Evolutionary conservation across 2,888 invertebrate species (phyloP).

Genomic region (Hedya salicella): DNA sequence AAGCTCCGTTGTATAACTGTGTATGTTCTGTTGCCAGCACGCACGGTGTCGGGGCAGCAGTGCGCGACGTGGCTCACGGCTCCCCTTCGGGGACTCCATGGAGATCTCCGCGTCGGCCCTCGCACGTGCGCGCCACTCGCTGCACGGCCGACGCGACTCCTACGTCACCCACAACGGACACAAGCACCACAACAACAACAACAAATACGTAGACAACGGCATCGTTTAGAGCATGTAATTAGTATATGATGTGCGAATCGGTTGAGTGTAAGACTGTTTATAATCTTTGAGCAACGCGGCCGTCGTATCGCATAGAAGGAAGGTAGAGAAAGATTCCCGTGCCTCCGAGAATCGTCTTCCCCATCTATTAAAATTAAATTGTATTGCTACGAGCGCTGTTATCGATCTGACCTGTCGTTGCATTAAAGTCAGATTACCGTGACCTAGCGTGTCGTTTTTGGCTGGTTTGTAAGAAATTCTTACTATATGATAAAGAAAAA

Average conservation of each 20-base stretch:
- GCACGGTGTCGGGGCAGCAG: constrained; percentile 66
- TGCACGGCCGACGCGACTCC: constrained; percentile 67
- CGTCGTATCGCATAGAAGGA: too few relatives aligned
- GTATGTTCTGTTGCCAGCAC: constrained; percentile 66
- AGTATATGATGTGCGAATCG: constrained; percentile 5
- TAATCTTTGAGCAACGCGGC: background rate
- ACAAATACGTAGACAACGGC: constrained; percentile 69
- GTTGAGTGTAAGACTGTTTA: too few relatives aligned
- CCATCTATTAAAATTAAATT: too few relatives aligned
- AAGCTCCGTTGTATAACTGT: too few relatives aligned
- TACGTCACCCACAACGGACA: constrained; percentile 65
- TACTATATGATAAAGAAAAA: too few relatives aligned
- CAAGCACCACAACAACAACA: constrained; percentile 72
- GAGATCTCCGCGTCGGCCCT: constrained; percentile 79
- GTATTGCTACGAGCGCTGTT: too few relatives aligned
- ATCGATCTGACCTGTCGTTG: too few relatives aligned
- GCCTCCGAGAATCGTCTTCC: too few relatives aligned
- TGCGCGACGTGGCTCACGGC: constrained; percentile 69
- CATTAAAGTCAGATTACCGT: too few relatives aligned
- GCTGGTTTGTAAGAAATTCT: too few relatives aligned
- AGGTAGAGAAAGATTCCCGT: too few relatives aligned
- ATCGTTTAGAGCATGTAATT: constrained; percentile 57
- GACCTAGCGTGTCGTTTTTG: too few relatives aligned
- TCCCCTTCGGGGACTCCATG: constrained; percentile 80
- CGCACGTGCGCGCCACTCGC: constrained; percentile 69